phyloP scores from a whole-genome alignment of 2,888 invertebrate species.

The Pachliopta kotzebuea region DNA sequence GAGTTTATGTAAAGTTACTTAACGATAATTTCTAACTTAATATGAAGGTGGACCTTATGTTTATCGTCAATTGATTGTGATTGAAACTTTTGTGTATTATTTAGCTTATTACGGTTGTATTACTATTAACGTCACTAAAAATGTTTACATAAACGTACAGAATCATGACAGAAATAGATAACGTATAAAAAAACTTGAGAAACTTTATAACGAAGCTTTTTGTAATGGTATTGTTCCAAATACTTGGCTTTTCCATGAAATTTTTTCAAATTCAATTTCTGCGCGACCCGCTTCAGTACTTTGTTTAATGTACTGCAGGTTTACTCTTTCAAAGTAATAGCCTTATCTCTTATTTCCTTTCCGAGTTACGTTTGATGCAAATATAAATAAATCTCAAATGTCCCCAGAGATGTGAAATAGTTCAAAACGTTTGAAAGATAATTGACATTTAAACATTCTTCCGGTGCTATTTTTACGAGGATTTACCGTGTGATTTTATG shows the following conservation, averaged over 20 bases:
- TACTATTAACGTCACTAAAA: not conserved
- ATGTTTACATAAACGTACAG: not conserved
- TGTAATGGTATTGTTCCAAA: constrained; percentile 38
- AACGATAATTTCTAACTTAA: constrained; percentile 30
- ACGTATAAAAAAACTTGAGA: not conserved
- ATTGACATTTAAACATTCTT: constrained; percentile 1
- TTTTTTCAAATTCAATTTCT: constrained; percentile 50
- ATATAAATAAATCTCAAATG: constrained; percentile 37
- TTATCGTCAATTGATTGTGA: constrained; percentile 21
- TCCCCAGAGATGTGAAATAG: constrained; percentile 29
- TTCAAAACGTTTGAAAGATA: constrained; percentile 11
- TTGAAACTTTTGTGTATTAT: not conserved
- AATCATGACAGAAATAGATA: not conserved
- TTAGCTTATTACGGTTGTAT: not conserved
- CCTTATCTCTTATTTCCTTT: constrained; percentile 41
- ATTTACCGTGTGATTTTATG: not conserved
- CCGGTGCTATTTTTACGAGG: constrained; percentile 6
- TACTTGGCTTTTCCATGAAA: constrained; percentile 36
- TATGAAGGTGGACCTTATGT: constrained; percentile 19
- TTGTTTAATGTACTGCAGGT: constrained; percentile 50
- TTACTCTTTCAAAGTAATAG: constrained; percentile 46
- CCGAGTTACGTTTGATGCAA: constrained; percentile 43
- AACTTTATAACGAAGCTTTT: constrained; percentile 7
- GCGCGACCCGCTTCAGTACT: constrained; percentile 39
- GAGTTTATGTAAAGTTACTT: constrained; percentile 33